Evolutionary conservation across 2,888 invertebrate species (phyloP).

Genomic region (Drosophila tripunctata): DNA sequence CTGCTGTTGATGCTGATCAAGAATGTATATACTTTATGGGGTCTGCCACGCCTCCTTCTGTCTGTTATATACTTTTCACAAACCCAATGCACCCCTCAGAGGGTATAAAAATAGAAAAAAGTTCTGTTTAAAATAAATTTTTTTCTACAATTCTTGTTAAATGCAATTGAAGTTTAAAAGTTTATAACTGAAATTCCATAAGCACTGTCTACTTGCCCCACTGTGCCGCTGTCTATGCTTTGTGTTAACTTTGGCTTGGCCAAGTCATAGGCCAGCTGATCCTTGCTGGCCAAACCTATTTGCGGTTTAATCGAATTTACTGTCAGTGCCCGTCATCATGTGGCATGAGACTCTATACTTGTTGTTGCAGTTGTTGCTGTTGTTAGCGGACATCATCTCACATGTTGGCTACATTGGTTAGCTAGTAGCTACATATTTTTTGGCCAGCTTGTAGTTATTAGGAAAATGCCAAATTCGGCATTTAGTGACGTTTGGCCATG

Average conservation of each 20-base stretch:
- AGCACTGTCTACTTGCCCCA: constrained; percentile 22
- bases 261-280: constrained; percentile 68
- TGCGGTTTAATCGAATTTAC: constrained; percentile 79
- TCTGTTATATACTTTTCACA: too few relatives aligned
- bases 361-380: constrained; percentile 13
- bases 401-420: constrained; percentile 76
- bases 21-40: too few relatives aligned
- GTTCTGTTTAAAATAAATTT: too few relatives aligned
- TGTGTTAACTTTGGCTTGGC: constrained; percentile 19
- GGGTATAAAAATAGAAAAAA: too few relatives aligned
- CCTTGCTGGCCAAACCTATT: constrained; percentile 72
- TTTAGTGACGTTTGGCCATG: constrained; percentile 58
- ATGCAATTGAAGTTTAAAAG: too few relatives aligned
- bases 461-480: constrained; percentile 70
- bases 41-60: too few relatives aligned
- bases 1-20: too few relatives aligned
- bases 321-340: constrained; percentile 58
- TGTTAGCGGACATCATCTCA: constrained; percentile 60
- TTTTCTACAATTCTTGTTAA: too few relatives aligned
- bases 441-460: constrained; percentile 62
- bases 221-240: constrained; percentile 7
- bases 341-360: constrained; percentile 8
- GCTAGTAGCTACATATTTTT: constrained; percentile 45
- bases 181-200: background rate
- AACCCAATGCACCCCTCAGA: too few relatives aligned